Evolutionary conservation across 2,113 vertebrate species (phyloP), one percentile per base, ranked within the genome.

Genomic region (Ursus arctos): DNA sequence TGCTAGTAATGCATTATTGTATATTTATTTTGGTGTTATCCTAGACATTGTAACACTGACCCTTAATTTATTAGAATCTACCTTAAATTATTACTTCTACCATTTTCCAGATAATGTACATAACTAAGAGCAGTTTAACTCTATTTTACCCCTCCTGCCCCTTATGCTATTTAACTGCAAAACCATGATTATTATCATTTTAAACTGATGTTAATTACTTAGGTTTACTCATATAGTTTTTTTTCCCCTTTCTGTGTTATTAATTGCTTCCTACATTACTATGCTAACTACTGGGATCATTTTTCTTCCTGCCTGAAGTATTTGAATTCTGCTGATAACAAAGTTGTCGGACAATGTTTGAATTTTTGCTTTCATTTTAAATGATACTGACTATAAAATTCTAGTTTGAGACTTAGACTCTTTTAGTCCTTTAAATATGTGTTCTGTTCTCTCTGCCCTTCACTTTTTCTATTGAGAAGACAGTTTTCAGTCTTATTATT

Each of bases 391-490:
- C 61, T 71, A 53, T 90, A 82, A 77, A 79, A 79, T 79, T 95
- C 47, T 65, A 40, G 6, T 67, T 80, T 55, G 55, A 51, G 49
- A 40, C 7, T 55, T 71, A 69, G 16, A 26, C 67, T 84, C 55
- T 88, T 92, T 97, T 51, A 84, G 4, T 9, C 14, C 36, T 74
- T 95, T 28, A 67, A 89, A 69, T 43, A 49, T n/a, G 10, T 80
- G 10, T 82, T 95, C n/a, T 94, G 9, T 95, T 84, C 47, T 72
- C 16, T 89, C 53, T 86, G 36, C n/a, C 51, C 94, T 91, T 92
- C 61, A 76, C 81, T 84, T 36, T 69, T 63, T 82, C 43, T 90
- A 31, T 65, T 79, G 18, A 63, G 36, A 95, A 74, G 51, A 86
- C 9, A 28, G 1, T 43, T n/a, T 26, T 89, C 40, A 65, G 28